These are phyloP conservation scores for Tholera decimalis DNA, from an alignment of 2,888 invertebrate species.

Conservation along the genomic window DNA sequence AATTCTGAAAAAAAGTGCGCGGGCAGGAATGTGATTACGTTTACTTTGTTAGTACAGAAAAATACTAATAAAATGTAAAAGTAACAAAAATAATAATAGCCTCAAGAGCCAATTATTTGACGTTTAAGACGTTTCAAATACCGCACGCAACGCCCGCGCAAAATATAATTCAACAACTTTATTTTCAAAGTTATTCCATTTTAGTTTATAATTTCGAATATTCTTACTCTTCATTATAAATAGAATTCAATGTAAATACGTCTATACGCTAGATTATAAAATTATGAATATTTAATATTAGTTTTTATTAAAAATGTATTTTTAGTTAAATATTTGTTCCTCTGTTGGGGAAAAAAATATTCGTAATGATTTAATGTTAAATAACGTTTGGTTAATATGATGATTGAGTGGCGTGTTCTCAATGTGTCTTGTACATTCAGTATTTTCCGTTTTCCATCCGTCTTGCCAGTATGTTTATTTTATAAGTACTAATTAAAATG, in stretches of 20 bases:
- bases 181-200: conserved; percentile 45
- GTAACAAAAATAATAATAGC: no score
- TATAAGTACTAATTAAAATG: not conserved
- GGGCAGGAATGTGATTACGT: not conserved
- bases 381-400: conserved; percentile 11
- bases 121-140: not conserved
- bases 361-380: conserved; percentile 25
- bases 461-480: conserved; percentile 38
- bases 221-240: conserved; percentile 22
- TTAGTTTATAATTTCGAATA: conserved; percentile 46
- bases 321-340: conserved; percentile 49
- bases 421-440: conserved; percentile 3
- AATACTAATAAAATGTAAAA: no score
- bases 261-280: conserved; percentile 54
- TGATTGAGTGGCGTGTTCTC: not conserved
- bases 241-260: conserved; percentile 66
- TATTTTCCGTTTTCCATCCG: conserved; percentile 12
- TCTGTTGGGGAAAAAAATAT: conserved; percentile 52
- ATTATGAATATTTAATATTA: conserved; percentile 57
- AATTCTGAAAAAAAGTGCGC: conserved; percentile 1
- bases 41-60: no score
- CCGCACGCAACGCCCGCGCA: conserved; percentile 6
- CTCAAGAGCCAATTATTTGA: not conserved
- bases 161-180: not conserved
- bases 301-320: conserved; percentile 37